Conservation (phyloP, 2,888 invertebrate genomes). For the Andrena flavipes region DNA sequence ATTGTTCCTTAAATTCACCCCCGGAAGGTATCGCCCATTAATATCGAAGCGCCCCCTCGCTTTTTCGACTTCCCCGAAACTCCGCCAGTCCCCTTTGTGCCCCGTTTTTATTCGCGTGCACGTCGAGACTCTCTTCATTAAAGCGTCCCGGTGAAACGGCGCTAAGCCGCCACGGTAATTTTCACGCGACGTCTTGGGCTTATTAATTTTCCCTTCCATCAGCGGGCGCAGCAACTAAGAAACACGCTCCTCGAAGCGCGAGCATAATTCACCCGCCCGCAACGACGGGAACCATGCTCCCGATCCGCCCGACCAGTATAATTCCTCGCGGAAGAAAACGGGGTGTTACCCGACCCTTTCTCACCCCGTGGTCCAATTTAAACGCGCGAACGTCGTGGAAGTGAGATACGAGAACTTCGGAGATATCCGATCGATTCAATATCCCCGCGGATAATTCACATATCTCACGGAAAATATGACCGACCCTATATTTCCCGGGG, state of each 20-base stretch:
- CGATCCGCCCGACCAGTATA: conserved; percentile 5
- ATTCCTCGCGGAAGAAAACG: conserved; percentile 28
- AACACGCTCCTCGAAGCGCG: conserved; percentile 16
- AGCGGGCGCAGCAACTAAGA: conserved; percentile 23
- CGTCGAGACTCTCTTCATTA: conserved; percentile 35
- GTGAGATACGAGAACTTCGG: conserved; percentile 41
- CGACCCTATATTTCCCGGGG: conserved; percentile 13
- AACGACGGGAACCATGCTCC: background rate
- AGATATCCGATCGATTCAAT: conserved; percentile 52
- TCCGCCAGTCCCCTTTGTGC: background rate
- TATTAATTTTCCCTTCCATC: conserved; percentile 55
- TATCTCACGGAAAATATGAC: conserved; percentile 43
- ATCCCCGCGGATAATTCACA: conserved; percentile 55
- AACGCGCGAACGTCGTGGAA: conserved; percentile 1
- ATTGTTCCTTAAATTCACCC: background rate
- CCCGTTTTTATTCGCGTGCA: conserved; percentile 24
- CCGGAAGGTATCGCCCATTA: background rate
- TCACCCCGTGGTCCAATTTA: conserved; percentile 23
- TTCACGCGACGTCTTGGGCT: conserved; percentile 34
- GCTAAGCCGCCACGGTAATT: conserved; percentile 30
- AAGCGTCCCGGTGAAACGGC: conserved; percentile 15
- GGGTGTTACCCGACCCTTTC: background rate
- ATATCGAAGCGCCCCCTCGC: background rate
- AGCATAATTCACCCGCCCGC: conserved; percentile 20
- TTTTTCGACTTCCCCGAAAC: background rate